Evolutionary conservation across 2,113 vertebrate genomes (phyloP).

Genomic region (Cervus canadensis): DNA sequence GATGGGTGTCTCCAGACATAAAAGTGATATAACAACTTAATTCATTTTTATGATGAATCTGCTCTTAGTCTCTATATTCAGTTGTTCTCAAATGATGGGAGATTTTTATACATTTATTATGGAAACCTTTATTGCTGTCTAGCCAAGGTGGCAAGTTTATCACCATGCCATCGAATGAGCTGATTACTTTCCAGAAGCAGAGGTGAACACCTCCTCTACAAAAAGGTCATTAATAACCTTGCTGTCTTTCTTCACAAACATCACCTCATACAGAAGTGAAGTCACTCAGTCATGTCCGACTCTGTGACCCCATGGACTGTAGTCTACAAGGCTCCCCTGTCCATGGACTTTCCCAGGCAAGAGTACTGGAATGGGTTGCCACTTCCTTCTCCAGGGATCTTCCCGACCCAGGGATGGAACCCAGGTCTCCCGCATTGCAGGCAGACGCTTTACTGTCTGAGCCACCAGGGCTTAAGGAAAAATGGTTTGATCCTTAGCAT

Average conservation of each 20-base stretch:
- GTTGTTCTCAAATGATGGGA: not conserved
- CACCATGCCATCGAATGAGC: not conserved
- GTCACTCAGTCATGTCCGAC: not conserved
- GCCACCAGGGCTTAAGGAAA: not conserved
- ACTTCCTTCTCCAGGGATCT: not conserved
- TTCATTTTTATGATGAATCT: not conserved
- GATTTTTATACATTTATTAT: not conserved
- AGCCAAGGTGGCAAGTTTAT: not conserved
- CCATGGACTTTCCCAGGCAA: not conserved
- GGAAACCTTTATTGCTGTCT: not conserved
- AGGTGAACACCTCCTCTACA: not conserved
- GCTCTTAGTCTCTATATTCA: not conserved
- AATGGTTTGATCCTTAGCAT: not conserved
- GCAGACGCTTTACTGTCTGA: not conserved
- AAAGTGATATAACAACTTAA: not conserved
- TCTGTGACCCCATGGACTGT: not conserved
- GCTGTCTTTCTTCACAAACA: not conserved
- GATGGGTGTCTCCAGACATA: not conserved
- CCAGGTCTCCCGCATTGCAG: not conserved
- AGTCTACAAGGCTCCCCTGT: not conserved
- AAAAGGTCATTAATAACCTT: not conserved
- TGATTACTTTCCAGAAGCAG: not conserved
- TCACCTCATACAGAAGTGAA: not conserved
- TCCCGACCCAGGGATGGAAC: accelerated
- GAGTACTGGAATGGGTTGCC: not conserved